These are phyloP conservation scores for Nineta flava DNA, from an alignment of 2,888 invertebrate species.

Conservation along the genomic window DNA sequence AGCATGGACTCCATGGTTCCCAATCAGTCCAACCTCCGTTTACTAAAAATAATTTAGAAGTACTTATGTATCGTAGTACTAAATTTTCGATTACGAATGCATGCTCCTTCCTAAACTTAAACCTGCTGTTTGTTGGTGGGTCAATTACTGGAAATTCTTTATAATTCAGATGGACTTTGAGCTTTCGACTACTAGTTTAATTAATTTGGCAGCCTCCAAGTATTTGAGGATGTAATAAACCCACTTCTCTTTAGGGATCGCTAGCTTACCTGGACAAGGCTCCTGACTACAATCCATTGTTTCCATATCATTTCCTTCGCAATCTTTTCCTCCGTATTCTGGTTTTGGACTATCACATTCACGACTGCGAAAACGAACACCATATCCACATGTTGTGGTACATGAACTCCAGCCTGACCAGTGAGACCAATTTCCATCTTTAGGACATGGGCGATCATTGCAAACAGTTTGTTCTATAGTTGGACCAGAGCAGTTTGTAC, in stretches of 20 bases:
- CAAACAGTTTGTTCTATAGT: constrained; percentile 26
- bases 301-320: constrained; percentile 17
- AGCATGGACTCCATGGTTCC: constrained; percentile 24
- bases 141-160: no score
- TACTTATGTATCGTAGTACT: not conserved
- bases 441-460: constrained; percentile 25
- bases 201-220: no score
- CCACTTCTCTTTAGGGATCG: no score
- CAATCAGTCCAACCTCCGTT: constrained; percentile 24
- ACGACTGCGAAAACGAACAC: constrained; percentile 32
- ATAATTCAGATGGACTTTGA: no score
- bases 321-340: constrained; percentile 24
- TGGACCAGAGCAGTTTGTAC: constrained; percentile 24
- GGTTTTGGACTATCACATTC: constrained; percentile 29
- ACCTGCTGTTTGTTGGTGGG: not conserved
- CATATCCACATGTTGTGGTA: constrained; percentile 33
- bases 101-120: not conserved
- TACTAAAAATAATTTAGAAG: constrained; percentile 13
- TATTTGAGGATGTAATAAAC: no score
- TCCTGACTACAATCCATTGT: constrained; percentile 14
- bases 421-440: constrained; percentile 28
- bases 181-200: no score
- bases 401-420: constrained; percentile 43
- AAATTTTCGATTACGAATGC: not conserved
- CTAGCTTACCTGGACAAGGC: constrained; percentile 24